Base-by-base conservation (phyloP, 2,797 vertebrate genomes). In the Vipera ursinii region DNA sequence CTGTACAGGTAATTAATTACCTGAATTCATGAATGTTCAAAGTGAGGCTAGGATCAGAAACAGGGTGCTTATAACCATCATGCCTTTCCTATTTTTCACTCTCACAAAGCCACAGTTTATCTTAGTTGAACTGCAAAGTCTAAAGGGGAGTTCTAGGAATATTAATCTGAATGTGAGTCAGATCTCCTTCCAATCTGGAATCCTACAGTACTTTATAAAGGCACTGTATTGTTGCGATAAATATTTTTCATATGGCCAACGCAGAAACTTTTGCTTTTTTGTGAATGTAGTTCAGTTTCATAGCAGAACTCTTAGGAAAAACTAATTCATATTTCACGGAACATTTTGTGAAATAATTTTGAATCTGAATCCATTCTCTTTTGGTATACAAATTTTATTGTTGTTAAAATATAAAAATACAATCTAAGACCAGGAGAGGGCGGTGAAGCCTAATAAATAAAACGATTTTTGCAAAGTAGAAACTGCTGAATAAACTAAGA, bases 371-470 rank as follows among this genome's bases (percentile, higher is more conserved):
- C 20, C 55, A 59, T 86, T 59, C 12, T 26, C 6, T 1, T 87
- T 90, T 59, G 3, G 4, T 14, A 10, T 51, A 28, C 7, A 51
- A 13, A 15, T 63, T 44, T n/a, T 44, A 85, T 22, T 60, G 24
- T 5, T 8, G 28, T 86, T 86, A 24, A 86, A 63, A 56, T 69
- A 65, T 14, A 86, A 96, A 95, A 91, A 65, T 98, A 96, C 95
- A 94, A 89, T 14, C 57, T 91, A 12, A 91, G 92, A 95, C 97
- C 98, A 98, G 97, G 90, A 98, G 98, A 97, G 97, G 98, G 98
- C 97, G 93, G 95, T 92, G 94, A 95, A 93, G 60, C 95, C 97
- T 96, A 95, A 89, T 93, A 86, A 96, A 96, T 96, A 69, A 94
- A 91, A 86, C 56, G 63, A 89, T 38, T 51, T 24, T 38, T 69